Evolutionary conservation across 1,140 invertebrate species (phyloP), one percentile per base, ranked within the genome.

Genomic region (Pissodes strobi): DNA sequence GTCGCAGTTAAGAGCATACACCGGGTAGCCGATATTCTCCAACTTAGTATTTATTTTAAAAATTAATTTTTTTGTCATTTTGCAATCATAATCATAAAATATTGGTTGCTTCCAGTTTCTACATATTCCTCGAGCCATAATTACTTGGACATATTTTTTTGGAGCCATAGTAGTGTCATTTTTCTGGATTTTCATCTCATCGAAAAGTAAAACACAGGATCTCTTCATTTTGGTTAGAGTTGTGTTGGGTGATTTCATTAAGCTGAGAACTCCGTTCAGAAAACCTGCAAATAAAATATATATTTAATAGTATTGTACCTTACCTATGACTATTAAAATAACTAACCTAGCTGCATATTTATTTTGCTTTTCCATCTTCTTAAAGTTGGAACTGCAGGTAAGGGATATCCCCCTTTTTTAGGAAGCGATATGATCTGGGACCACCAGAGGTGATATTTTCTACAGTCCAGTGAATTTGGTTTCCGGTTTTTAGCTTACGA

Each of bases 31-130:
- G 39, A 61, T 61, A 61, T n/a, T n/a, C n/a, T n/a, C n/a, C n/a
- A n/a, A n/a, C n/a, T n/a, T n/a, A n/a, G n/a, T n/a, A n/a, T n/a
- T 52, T 17, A 66, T 66, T 41, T 60, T 51, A 13, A 59, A 27
- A 2, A 59, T 8, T 12, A 59, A 18, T 22, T 48, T 38, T 43
- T 67, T 67, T 21, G 65, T 63, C 19, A 67, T 67, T 43, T 63
- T 63, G 22, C 52, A 52, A 43, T 52, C 5, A 34, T 45, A 27
- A 60, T 43, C 46, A 60, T n/a, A n/a, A n/a, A n/a, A n/a, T n/a
- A n/a, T n/a, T n/a, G n/a, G n/a, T n/a, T n/a, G n/a, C n/a, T n/a
- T 60, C 56, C 55, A 63, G 2, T 38, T 63, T 52, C 5, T 27
- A 51, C 43, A 48, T 30, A 65, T 39, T n/a, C n/a, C n/a, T n/a